Conservation (phyloP, 2,797 vertebrate species). For the Bradypodion ventrale region DNA sequence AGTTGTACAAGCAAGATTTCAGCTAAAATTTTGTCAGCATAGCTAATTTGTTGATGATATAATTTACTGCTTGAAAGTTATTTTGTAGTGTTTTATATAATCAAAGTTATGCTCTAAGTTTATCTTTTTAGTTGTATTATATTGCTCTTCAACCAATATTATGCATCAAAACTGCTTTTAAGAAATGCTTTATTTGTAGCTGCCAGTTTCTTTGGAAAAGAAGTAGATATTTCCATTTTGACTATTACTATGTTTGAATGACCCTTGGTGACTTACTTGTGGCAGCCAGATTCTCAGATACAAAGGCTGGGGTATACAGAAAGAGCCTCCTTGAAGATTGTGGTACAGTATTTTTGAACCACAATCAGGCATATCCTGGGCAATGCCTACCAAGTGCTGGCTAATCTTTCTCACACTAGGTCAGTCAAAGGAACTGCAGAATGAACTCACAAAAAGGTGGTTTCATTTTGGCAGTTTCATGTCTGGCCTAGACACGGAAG, state of each 20-base stretch:
- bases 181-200: background rate
- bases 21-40: background rate
- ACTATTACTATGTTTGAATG: slow-evolving; percentile 5
- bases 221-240: slow-evolving; percentile 30
- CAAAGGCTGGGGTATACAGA: too few relatives aligned
- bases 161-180: background rate
- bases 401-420: too few relatives aligned
- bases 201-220: slow-evolving; percentile 33
- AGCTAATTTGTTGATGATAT: background rate
- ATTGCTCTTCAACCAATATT: background rate
- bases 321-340: too few relatives aligned
- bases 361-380: too few relatives aligned
- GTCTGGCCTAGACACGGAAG: too few relatives aligned
- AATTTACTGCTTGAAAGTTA: background rate
- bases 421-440: too few relatives aligned
- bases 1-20: too few relatives aligned
- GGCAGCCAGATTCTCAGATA: slow-evolving; percentile 38
- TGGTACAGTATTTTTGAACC: too few relatives aligned
- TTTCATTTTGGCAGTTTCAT: too few relatives aligned
- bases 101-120: background rate
- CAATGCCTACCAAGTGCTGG: too few relatives aligned
- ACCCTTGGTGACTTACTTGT: slow-evolving; percentile 16
- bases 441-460: too few relatives aligned
- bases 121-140: background rate
- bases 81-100: background rate